Base-by-base conservation (phyloP, 2,888 invertebrate species). In the Conus canariensis region DNA sequence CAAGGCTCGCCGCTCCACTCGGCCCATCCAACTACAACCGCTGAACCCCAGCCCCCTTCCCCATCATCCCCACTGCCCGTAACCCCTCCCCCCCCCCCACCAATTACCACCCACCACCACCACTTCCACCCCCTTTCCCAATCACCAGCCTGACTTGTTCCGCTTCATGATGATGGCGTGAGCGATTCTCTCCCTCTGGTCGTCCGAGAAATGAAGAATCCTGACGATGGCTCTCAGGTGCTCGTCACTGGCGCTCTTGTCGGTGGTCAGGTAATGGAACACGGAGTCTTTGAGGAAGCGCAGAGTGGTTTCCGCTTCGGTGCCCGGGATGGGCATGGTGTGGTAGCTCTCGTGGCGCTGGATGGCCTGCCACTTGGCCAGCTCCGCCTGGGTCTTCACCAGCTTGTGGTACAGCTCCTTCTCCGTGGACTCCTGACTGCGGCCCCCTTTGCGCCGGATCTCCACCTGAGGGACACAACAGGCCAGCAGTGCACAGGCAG, bases 331-430 rank as follows among this genome's bases (percentile, higher is more conserved):
- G 25, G 92, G 92, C n/a, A 93, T 93, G 25, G 92, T 93, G 19
- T 94, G 92, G 93, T 96, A 95, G 58, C 94, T 93, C 87, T 95
- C 95, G 59, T 93, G 92, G 4, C 95, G 93, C 16, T 92, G 90
- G 7, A 95, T 90, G 1, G 94, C 93, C 92, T 95, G 95, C 95
- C 95, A 95, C 90, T 94, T 94, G n/a, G 94, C 94, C 30, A 96
- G 93, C 89, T 96, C 95, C 25, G 93, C 88, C 90, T 96, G 94
- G 0, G 95, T 95, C 85, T 92, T 91, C 14, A 94, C 93, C 88
- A 96, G 91, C 90, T 95, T 95, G 87, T 93, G 93, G 60, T 95
- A 92, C 59, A 95, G 92, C 89, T 96, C 96, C 7, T 93, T 92
- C 19, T 94, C 93, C 9, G 94, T 94, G 16, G 95, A 95, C 14